Conservation (phyloP, 2,113 vertebrate species). For the Spilogale gracilis region DNA sequence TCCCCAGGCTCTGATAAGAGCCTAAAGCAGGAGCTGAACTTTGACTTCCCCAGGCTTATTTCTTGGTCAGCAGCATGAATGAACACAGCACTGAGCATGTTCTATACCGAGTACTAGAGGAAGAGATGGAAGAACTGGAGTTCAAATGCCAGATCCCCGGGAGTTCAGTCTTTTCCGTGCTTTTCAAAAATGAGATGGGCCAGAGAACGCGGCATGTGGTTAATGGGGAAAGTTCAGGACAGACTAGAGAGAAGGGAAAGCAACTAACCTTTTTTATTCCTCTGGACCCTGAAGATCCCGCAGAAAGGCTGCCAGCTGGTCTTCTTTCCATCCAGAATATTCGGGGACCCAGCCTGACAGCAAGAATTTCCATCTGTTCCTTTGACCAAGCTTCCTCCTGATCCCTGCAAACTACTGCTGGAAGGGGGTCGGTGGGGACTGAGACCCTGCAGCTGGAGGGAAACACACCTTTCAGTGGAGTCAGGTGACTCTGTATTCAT, state of each 20-base stretch:
- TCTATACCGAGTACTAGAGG: background rate
- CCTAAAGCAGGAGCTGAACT: background rate
- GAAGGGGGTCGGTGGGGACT: background rate
- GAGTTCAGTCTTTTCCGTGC: background rate
- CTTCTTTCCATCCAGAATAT: background rate
- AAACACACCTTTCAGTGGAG: background rate
- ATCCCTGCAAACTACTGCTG: background rate
- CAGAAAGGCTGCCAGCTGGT: background rate
- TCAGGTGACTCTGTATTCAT: background rate
- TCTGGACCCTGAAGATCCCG: background rate
- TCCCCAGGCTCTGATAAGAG: background rate
- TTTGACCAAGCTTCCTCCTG: background rate
- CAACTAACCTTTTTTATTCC: background rate
- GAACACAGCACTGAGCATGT: background rate
- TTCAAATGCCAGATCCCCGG: slow-evolving; percentile 5
- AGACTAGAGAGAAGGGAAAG: slow-evolving; percentile 32
- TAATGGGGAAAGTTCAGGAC: background rate
- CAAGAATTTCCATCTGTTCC: background rate
- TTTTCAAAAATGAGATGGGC: slow-evolving; percentile 28
- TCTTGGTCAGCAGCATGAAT: slow-evolving; percentile 30
- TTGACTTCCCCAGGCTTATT: background rate
- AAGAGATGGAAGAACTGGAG: slow-evolving; percentile 10
- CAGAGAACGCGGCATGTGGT: background rate
- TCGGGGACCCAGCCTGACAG: background rate
- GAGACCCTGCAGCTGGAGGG: fast-evolving